Conservation (phyloP, 2,113 vertebrate species). For the Pelecanus crispus region DNA sequence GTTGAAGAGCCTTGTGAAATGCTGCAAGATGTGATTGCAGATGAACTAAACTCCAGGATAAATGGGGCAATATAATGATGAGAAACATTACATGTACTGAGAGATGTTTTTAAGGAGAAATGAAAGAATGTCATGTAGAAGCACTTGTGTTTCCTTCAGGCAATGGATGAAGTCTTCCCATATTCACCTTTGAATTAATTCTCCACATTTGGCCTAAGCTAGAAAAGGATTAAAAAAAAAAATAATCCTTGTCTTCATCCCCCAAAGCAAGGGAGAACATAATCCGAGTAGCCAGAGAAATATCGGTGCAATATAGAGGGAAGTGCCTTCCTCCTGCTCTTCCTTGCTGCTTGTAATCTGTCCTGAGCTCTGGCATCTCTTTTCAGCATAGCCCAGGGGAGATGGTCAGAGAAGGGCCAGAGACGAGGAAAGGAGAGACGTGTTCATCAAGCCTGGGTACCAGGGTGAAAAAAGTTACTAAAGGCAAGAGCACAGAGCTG, state of each 20-base stretch:
- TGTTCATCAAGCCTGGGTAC: no score
- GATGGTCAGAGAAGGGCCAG: background rate
- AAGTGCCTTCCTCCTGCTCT: background rate
- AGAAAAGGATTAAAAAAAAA: background rate
- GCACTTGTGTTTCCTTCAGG: background rate
- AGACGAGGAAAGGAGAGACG: accelerated
- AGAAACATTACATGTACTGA: background rate
- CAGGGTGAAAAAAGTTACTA: background rate
- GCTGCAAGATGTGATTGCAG: background rate
- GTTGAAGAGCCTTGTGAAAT: background rate
- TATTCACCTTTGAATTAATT: background rate
- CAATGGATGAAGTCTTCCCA: background rate
- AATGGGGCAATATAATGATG: background rate
- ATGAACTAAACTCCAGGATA: background rate
- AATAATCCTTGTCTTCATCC: background rate
- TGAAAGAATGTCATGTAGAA: background rate
- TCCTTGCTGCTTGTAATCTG: background rate
- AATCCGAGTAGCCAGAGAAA: background rate
- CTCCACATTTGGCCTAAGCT: background rate
- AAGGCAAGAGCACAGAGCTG: background rate
- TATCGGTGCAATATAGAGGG: background rate
- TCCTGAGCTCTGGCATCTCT: background rate
- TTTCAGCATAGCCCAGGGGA: background rate
- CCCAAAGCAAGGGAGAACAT: background rate
- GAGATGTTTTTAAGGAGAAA: background rate